phyloP scores from a whole-genome alignment of 2,888 invertebrate genomes.

The Drosophila paranaensis region DNA sequence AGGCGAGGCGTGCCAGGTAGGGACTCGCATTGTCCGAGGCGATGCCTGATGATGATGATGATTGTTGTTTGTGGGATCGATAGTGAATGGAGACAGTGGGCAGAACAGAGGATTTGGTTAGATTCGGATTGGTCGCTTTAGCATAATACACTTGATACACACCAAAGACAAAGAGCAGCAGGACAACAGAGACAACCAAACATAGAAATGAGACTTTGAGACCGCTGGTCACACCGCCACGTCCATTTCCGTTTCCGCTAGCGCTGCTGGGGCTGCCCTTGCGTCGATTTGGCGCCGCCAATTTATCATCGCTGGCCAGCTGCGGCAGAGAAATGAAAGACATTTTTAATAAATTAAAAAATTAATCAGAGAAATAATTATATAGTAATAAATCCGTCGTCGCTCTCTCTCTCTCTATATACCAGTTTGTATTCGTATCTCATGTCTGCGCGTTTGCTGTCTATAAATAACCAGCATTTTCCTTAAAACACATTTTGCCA shows the following conservation, averaged over 20 bases:
- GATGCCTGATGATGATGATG: conserved; percentile 67
- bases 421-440: conserved; percentile 81
- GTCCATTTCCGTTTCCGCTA: conserved; percentile 24
- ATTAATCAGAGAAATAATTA: neutral
- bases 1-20: conserved; percentile 89
- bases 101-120: conserved; percentile 56
- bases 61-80: conserved; percentile 15
- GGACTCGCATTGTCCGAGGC: conserved; percentile 84
- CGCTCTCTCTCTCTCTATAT: conserved; percentile 1
- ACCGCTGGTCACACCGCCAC: conserved; percentile 74
- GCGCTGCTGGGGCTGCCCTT: conserved; percentile 60
- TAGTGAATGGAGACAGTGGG: conserved; percentile 55
- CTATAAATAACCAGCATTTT: conserved; percentile 52
- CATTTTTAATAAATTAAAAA: neutral
- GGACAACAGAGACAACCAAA: conserved; percentile 80
- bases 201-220: conserved; percentile 84
- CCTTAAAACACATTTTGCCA: conserved; percentile 58
- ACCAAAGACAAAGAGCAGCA: conserved; percentile 83
- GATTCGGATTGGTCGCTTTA: conserved; percentile 9
- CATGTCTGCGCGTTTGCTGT: conserved; percentile 57
- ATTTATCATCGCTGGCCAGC: conserved; percentile 75
- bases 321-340: conserved; percentile 16
- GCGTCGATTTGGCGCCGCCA: conserved; percentile 57
- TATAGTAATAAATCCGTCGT: no score
- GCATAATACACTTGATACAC: conserved; percentile 58